Evolutionary conservation across 2,113 vertebrate species (phyloP).

Genomic region (Melospiza melodia): DNA sequence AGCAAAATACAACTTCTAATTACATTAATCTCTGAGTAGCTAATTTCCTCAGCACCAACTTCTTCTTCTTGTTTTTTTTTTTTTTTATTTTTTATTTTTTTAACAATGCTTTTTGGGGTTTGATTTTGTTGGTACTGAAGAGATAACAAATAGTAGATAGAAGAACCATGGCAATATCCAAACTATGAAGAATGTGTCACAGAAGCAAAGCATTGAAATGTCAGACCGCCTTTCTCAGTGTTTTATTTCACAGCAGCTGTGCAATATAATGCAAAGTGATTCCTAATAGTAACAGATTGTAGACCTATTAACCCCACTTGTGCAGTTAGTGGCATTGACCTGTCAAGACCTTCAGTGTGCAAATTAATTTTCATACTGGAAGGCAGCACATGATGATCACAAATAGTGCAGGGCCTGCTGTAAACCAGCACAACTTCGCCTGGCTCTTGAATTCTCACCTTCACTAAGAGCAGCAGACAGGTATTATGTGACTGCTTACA

Average conservation of each 20-base stretch:
- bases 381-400: background rate
- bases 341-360: background rate
- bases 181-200: background rate
- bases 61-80: background rate
- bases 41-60: background rate
- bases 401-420: background rate
- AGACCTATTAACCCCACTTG: background rate
- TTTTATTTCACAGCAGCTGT: background rate
- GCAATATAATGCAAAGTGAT: background rate
- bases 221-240: background rate
- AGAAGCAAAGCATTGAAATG: background rate
- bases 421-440: background rate
- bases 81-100: background rate
- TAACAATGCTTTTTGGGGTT: background rate
- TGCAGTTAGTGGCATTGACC: background rate
- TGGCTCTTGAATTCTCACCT: background rate
- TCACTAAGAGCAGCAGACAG: background rate
- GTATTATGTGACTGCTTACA: background rate
- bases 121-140: background rate
- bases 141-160: background rate
- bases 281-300: background rate
- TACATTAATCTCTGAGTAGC: background rate
- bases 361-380: background rate
- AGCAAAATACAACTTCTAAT: constrained; percentile 42
- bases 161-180: background rate